Evolutionary conservation across 2,888 invertebrate species (phyloP), one percentile per base, ranked within the genome.

Genomic region (Aphelenchoides bicaudatus): DNA sequence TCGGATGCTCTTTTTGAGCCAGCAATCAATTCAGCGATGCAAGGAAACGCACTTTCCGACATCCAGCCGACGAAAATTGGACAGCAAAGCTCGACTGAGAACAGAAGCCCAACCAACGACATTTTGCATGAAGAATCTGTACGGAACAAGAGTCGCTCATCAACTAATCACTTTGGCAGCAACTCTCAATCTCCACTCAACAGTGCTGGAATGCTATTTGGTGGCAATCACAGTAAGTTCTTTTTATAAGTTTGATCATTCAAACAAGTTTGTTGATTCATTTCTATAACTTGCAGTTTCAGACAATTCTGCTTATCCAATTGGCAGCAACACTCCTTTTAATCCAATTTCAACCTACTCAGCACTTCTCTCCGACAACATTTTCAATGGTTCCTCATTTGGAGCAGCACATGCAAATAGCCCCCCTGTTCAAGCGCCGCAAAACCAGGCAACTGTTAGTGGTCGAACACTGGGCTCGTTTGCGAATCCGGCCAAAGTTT

Each of bases 171-270:
- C 10, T 25, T 21, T 6, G 16, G 16, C 23, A 43, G 43, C 43
- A 43, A 43, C 43, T 34, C 34, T 10, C 34, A 34, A n/a, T 43
- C 43, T 10, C 43, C 43, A 25, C n/a, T 43, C 10, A 43, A 25
- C 43, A n/a, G 8, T n/a, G 23, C 43, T 8, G n/a, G 8, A 6
- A 19, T 21, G 23, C 10, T n/a, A 25, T 6, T 43, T n/a, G 16
- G 16, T 43, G 43, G 8, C 8, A 43, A 6, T 43, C 43, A 19
- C 16, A 25, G 43, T 43, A 43, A 6, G 43, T 43, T 6, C 10
- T n/a, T 34, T 34, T n/a, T 34, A 10, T 34, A 10, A 10, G 10
- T 34, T 34, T n/a, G n/a, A 10, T 34, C 34, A 34, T 34, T 34
- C n/a, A n/a, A 10, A n/a, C 34, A 34, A 10, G 34, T n/a, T n/a